These are phyloP conservation scores for Autographa gamma DNA, from an alignment of 2,888 invertebrate genomes.

Conservation along the genomic window DNA sequence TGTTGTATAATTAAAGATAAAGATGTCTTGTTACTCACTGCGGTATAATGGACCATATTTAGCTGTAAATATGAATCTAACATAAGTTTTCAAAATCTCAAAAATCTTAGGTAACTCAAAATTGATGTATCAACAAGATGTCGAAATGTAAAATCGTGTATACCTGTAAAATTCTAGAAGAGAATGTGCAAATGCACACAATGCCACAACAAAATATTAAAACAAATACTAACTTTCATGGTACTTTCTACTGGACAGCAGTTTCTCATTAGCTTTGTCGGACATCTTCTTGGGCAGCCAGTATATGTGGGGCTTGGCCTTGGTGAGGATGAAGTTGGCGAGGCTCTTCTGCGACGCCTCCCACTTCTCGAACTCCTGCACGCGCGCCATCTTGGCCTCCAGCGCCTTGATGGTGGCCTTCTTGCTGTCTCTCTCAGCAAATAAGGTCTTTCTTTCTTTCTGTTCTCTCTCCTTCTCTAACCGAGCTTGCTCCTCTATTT, in stretches of 20 bases:
- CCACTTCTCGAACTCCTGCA: constrained; percentile 96
- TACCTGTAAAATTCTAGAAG: no score
- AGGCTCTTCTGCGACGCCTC: constrained; percentile 92
- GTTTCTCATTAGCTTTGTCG: constrained; percentile 91
- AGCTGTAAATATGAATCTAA: constrained; percentile 70
- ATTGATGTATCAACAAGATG: neutral
- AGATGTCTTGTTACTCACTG: constrained; percentile 72
- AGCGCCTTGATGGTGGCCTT: constrained; percentile 96
- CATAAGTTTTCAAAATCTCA: constrained; percentile 9
- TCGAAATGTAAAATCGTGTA: neutral
- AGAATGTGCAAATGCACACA: no score
- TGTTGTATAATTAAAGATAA: constrained; percentile 9
- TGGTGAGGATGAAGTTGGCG: constrained; percentile 95
- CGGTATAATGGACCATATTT: constrained; percentile 76
- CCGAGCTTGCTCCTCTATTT: constrained; percentile 97
- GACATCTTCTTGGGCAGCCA: constrained; percentile 95
- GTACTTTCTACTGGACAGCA: constrained; percentile 90
- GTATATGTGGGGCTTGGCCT: constrained; percentile 95
- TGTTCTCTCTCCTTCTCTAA: constrained; percentile 95
- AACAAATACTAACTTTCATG: constrained; percentile 89
- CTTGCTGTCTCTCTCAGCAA: constrained; percentile 95
- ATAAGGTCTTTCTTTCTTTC: constrained; percentile 95
- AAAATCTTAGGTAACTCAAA: neutral
- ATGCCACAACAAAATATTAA: no score
- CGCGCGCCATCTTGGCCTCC: constrained; percentile 96